Conservation (phyloP, 2,888 invertebrate species). For the Lutraria lutraria region DNA sequence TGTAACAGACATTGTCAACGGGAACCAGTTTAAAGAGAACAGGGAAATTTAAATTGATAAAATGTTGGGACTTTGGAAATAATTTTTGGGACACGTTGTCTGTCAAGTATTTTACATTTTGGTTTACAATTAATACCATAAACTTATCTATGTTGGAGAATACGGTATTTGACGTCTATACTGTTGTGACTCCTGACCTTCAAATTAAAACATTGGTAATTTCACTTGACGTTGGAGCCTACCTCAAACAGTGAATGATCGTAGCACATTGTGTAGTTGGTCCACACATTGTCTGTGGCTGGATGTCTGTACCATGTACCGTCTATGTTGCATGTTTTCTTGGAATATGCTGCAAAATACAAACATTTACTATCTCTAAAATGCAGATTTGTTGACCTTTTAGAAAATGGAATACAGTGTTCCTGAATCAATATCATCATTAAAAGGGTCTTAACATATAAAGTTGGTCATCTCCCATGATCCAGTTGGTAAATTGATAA, state of each 20-base stretch:
- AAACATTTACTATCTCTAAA: background rate
- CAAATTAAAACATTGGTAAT: no score
- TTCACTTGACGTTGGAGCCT: background rate
- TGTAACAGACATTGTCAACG: no score
- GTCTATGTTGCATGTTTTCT: conserved; percentile 72
- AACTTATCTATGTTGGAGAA: no score
- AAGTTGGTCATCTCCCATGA: background rate
- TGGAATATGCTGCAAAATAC: conserved; percentile 55
- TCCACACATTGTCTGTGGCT: conserved; percentile 72
- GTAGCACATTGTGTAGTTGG: conserved; percentile 76
- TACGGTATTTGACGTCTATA: no score
- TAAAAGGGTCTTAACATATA: background rate
- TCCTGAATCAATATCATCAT: background rate
- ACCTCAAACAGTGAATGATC: conserved; percentile 67
- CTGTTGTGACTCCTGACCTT: no score
- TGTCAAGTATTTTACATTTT: no score
- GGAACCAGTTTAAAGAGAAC: no score
- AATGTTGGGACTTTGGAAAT: no score
- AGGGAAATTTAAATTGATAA: no score
- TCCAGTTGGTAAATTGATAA: no score
- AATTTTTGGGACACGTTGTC: no score
- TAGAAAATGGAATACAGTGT: background rate
- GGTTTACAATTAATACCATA: no score
- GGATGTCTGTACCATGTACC: conserved; percentile 78
- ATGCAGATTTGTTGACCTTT: background rate